Evolutionary conservation across 2,113 vertebrate species (phyloP), one percentile per base, ranked within the genome.

Genomic region (Chinchilla lanigera): DNA sequence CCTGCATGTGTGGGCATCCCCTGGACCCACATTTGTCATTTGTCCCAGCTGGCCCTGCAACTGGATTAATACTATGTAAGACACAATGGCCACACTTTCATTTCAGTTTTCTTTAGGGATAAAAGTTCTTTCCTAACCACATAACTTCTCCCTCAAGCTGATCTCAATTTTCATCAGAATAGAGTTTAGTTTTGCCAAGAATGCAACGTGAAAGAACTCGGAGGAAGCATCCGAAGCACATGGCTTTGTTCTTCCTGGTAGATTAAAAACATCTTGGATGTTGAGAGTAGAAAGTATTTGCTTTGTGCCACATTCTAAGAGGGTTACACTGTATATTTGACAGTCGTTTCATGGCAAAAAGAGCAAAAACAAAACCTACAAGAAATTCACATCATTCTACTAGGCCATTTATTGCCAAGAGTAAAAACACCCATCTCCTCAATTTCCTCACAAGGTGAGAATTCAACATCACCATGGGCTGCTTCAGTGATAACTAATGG

Each of bases 181-280:
- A 91, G 47, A 75, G 0, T 50, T 41, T 80, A 4, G 11, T 28
- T 96, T 96, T 94, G 24, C 93, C 86, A 97, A 96, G 86, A 98
- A 94, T 11, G 28, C 44, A 5, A 80, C 81, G 92, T n/a, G 73
- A 94, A 92, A 61, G 47, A 63, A 10, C 71, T 97, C 80, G 93
- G 13, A 52, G 96, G 95, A 96, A 75, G 41, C 28, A 84, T 86
- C 75, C 0, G 22, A 26, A 69, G n/a, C 92, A 80, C 1, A 4
- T 1, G 20, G 69, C 54, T 97, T 93, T 89, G 0, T 0, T 90
- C 85, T 67, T 26, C 84, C 58, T 85, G 41, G 0, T n/a, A 94
- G 87, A 96, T 84, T 80, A 88, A 97, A 97, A 97, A 30, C 30
- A 58, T 38, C 82, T 94, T 97, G 54, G 95, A 98, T 96, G 17